Conservation (phyloP, 2,888 invertebrate species). For the Acronicta alni region DNA sequence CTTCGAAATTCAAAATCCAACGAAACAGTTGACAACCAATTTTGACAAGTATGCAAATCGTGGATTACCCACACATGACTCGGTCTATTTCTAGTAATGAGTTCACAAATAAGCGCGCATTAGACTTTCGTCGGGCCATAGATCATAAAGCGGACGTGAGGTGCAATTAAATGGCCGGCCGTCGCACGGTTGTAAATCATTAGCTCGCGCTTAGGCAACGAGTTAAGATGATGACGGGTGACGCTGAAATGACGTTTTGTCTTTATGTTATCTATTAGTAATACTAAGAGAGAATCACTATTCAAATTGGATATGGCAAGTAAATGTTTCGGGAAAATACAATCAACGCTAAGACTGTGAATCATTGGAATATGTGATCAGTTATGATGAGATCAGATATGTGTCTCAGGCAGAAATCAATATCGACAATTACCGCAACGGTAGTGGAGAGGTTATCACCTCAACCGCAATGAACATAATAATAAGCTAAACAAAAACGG, state of each 20-base stretch:
- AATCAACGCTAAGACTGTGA: too few species aligned
- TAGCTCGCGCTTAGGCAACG: constrained; percentile 31
- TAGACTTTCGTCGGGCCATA: constrained; percentile 49
- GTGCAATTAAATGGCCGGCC: constrained; percentile 51
- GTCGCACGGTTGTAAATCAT: constrained; percentile 53
- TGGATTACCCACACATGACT: constrained; percentile 25
- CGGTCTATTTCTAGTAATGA: constrained; percentile 51
- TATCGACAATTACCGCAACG: too few species aligned
- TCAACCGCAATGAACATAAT: too few species aligned
- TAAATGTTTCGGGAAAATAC: background rate
- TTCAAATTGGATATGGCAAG: constrained; percentile 5
- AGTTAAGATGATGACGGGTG: constrained; percentile 9
- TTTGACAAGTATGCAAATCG: constrained; percentile 40
- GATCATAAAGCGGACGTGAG: constrained; percentile 44
- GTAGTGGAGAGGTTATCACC: too few species aligned
- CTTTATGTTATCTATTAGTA: background rate
- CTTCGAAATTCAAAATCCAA: background rate
- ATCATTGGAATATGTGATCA: too few species aligned
- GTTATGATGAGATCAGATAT: too few species aligned
- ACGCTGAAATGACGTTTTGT: constrained; percentile 20
- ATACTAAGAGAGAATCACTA: background rate
- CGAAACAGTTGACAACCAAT: constrained; percentile 17
- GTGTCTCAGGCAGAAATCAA: too few species aligned
- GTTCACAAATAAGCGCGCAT: constrained; percentile 47
- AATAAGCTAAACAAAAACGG: too few species aligned